Evolutionary conservation across 2,797 vertebrate species (phyloP).

Genomic region (Macrochelys suwanniensis): DNA sequence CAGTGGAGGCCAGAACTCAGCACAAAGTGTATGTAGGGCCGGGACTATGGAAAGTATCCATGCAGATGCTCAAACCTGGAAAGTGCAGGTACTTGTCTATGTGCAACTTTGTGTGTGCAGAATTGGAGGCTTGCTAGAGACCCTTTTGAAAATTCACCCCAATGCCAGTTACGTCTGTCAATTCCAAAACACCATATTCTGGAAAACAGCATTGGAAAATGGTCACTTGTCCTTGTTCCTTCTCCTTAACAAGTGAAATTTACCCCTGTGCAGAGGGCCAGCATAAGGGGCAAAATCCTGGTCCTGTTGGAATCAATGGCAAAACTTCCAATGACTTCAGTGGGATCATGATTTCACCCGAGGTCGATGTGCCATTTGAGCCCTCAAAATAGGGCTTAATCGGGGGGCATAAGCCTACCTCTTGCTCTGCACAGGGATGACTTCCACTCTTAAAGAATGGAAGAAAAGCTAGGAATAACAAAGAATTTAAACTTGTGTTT

Average conservation of each 20-base stretch:
- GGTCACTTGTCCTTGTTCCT: neutral
- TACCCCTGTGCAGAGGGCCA: neutral
- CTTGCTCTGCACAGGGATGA: neutral
- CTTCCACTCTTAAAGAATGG: neutral
- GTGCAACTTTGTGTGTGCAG: neutral
- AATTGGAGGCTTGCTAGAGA: neutral
- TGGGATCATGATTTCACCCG: neutral
- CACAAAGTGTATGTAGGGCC: neutral
- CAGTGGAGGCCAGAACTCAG: neutral
- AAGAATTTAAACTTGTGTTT: neutral
- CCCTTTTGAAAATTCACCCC: neutral
- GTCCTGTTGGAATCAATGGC: neutral
- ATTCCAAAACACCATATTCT: neutral
- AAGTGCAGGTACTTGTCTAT: neutral
- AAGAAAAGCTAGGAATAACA: neutral
- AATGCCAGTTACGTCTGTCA: neutral
- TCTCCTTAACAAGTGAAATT: neutral
- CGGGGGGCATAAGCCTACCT: no score
- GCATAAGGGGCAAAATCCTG: neutral
- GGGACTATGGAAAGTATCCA: neutral
- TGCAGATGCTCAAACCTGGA: neutral
- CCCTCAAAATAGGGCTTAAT: rapidly evolving
- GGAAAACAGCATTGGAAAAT: neutral
- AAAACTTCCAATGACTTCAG: neutral
- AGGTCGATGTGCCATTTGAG: neutral